A percentile compares a stretch with the other conserved stretches of the same genome.
These are phyloP conservation scores for Pollenia griseotomentosa DNA, from an alignment of 2,888 invertebrate species.

Conservation along the genomic window DNA sequence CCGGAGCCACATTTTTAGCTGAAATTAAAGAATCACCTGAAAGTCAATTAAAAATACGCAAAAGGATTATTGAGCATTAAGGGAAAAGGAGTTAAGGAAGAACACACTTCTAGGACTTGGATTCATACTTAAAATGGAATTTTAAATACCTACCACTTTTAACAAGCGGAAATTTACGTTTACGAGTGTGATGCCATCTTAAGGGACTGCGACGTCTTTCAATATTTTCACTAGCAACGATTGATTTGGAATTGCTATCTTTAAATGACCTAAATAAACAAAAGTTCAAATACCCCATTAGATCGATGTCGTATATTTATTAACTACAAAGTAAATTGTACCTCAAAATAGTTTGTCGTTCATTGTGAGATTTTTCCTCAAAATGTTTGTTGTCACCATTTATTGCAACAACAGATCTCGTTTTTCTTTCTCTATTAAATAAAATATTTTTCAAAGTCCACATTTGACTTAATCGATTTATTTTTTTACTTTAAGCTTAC, in stretches of 20 bases:
- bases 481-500: slow-evolving; percentile 31
- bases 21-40: slow-evolving; percentile 81
- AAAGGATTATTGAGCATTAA: slow-evolving; percentile 44
- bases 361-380: slow-evolving; percentile 61
- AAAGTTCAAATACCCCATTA: background rate
- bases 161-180: slow-evolving; percentile 73
- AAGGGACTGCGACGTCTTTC: slow-evolving; percentile 64
- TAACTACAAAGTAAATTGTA: background rate
- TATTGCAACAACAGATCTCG: slow-evolving; percentile 81
- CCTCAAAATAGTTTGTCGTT: slow-evolving; percentile 35
- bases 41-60: slow-evolving; percentile 74
- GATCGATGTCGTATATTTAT: background rate
- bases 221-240: slow-evolving; percentile 51
- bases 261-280: slow-evolving; percentile 19
- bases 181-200: slow-evolving; percentile 64
- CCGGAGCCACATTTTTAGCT: slow-evolving; percentile 78
- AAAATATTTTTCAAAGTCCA: background rate
- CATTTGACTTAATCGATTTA: background rate
- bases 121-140: background rate
- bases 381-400: slow-evolving; percentile 81
- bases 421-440: slow-evolving; percentile 77
- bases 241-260: slow-evolving; percentile 33
- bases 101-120: background rate
- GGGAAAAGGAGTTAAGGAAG: slow-evolving; percentile 8
- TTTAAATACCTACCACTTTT: slow-evolving; percentile 74